These are phyloP conservation scores for Catocala sponsa DNA, from an alignment of 2,888 invertebrate species.

Conservation along the genomic window DNA sequence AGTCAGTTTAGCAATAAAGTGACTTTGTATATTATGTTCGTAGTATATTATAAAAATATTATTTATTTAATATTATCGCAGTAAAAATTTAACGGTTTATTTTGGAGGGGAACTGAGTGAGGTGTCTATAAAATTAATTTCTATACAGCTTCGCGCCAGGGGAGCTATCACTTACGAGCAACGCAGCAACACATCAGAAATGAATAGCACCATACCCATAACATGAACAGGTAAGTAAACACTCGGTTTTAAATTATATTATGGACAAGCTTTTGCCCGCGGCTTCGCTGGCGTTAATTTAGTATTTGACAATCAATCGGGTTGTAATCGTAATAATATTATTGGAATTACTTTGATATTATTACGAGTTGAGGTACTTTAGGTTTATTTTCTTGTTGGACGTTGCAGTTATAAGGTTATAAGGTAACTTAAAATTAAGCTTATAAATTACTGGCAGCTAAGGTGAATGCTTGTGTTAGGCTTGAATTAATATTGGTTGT, in stretches of 20 bases:
- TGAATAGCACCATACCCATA: slow-evolving; percentile 4
- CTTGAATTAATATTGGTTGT: too few species aligned
- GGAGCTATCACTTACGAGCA: slow-evolving; percentile 10
- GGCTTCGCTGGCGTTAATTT: too few species aligned
- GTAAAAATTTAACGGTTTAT: slow-evolving; percentile 33
- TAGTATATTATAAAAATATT: slow-evolving; percentile 35
- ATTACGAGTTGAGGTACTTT: not conserved
- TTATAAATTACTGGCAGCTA: too few species aligned
- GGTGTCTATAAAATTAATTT: slow-evolving; percentile 37
- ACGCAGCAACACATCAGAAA: slow-evolving; percentile 8
- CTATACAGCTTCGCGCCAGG: slow-evolving; percentile 22
- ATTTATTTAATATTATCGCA: slow-evolving; percentile 32
- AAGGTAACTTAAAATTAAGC: too few species aligned
- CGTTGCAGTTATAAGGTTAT: too few species aligned
- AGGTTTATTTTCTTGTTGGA: too few species aligned
- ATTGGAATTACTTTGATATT: not conserved
- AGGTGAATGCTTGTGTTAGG: too few species aligned
- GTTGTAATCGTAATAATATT: too few species aligned
- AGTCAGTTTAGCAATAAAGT: slow-evolving; percentile 24
- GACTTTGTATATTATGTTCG: slow-evolving; percentile 34
- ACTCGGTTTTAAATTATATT: slow-evolving; percentile 4
- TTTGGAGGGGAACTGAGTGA: slow-evolving; percentile 22
- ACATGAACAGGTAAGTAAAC: slow-evolving; percentile 7
- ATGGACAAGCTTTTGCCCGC: too few species aligned
- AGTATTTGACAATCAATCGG: too few species aligned